Percentiles rank a stretch among this genome's conserved stretches.
Conservation (phyloP, 2,113 vertebrate species). For the Rhea pennata region DNA sequence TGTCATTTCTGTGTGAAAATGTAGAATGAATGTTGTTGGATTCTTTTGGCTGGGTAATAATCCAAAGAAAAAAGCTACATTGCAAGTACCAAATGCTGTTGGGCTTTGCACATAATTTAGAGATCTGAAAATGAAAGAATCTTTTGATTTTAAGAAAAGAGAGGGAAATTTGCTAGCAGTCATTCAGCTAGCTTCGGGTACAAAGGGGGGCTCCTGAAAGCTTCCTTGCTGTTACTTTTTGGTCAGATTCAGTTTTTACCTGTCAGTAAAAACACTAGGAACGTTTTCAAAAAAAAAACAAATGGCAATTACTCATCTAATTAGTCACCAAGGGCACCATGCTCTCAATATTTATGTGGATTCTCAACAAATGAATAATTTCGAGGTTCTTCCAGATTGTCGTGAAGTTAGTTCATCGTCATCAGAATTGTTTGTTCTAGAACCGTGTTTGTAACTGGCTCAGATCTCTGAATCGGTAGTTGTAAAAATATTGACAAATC, state of each 20-base stretch:
- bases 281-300: neutral
- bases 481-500: neutral
- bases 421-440: neutral
- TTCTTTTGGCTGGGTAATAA: neutral
- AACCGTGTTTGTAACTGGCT: neutral
- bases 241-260: neutral
- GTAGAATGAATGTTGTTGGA: too few species aligned
- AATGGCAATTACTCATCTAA: neutral
- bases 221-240: neutral
- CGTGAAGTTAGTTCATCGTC: neutral
- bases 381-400: neutral
- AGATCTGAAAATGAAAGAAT: neutral
- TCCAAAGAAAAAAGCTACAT: neutral
- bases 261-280: neutral
- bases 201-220: neutral
- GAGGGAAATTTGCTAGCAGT: neutral
- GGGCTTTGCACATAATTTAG: neutral
- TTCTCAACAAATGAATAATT: neutral
- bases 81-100: neutral
- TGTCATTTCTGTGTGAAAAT: fast-evolving
- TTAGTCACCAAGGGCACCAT: neutral
- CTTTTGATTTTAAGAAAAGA: neutral
- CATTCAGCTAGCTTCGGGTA: neutral
- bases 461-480: neutral
- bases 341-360: neutral